Percentiles rank a stretch among this genome's conserved stretches.
Conservation (phyloP, 1,140 invertebrate genomes). For the Zaprionus taronus region DNA sequence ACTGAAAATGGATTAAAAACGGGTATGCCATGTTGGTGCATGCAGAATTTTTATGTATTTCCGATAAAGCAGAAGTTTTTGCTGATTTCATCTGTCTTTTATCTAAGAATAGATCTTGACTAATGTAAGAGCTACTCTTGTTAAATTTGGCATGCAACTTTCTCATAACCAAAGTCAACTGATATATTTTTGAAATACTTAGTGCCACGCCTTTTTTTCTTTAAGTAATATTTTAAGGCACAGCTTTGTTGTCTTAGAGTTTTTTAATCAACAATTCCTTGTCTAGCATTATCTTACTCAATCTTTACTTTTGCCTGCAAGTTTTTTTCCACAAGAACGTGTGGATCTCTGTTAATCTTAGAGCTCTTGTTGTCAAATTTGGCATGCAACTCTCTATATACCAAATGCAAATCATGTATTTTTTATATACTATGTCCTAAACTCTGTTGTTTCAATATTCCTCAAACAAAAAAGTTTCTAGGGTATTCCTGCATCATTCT, state of each 20-base stretch:
- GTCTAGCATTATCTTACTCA: too few species aligned
- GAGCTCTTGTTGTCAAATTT: background rate
- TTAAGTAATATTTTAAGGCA: too few species aligned
- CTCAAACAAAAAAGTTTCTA: background rate
- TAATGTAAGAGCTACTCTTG: background rate
- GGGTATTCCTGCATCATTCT: background rate
- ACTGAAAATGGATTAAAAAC: background rate
- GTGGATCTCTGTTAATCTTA: background rate
- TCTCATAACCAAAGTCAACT: background rate
- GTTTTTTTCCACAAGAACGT: background rate
- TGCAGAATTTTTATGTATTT: background rate
- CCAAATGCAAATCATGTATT: background rate
- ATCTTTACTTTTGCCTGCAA: background rate
- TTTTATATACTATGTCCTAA: background rate
- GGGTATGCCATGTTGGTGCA: background rate
- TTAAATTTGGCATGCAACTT: background rate
- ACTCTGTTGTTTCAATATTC: background rate
- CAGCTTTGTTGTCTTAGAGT: too few species aligned
- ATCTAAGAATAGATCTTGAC: background rate
- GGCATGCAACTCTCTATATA: background rate
- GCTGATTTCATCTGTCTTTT: background rate
- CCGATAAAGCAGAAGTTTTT: rapidly evolving
- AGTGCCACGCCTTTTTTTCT: background rate
- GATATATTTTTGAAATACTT: background rate
- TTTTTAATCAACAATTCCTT: too few species aligned